These are phyloP conservation scores for Diachasmimorpha longicaudata DNA, from an alignment of 1,140 invertebrate genomes.

Conservation along the genomic window DNA sequence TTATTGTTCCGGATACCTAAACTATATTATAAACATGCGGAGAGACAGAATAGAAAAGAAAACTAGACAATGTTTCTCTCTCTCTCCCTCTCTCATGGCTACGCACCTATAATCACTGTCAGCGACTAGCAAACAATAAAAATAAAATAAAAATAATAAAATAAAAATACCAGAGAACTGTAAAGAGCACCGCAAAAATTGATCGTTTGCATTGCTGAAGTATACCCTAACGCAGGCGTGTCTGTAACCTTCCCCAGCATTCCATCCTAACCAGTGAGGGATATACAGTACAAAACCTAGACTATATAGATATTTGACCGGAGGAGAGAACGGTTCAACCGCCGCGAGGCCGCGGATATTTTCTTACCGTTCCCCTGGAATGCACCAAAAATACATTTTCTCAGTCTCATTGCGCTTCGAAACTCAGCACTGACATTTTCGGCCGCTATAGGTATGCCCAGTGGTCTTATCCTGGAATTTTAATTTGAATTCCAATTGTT, in stretches of 20 bases:
- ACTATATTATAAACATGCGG: neutral
- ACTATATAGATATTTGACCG: constrained; percentile 10
- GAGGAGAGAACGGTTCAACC: constrained; percentile 4
- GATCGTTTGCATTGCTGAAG: neutral
- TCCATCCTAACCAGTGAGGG: neutral
- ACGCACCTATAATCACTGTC: neutral
- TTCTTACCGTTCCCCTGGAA: constrained; percentile 36
- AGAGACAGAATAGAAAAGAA: neutral
- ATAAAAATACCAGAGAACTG: too few relatives aligned
- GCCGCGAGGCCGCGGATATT: constrained; percentile 6
- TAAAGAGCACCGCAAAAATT: neutral
- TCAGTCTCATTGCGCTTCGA: neutral
- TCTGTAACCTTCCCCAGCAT: neutral
- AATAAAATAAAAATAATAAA: too few relatives aligned
- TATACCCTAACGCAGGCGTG: neutral
- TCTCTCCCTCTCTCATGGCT: neutral
- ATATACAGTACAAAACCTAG: neutral
- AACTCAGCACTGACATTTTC: neutral
- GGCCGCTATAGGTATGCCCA: neutral
- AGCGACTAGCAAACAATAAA: neutral
- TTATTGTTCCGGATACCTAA: constrained; percentile 1
- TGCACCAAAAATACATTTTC: constrained; percentile 50
- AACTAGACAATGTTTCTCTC: neutral
- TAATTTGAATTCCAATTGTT: neutral
- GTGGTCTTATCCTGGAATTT: neutral